phyloP scores from a whole-genome alignment of 2,113 vertebrate genomes.

The Tetrax tetrax region DNA sequence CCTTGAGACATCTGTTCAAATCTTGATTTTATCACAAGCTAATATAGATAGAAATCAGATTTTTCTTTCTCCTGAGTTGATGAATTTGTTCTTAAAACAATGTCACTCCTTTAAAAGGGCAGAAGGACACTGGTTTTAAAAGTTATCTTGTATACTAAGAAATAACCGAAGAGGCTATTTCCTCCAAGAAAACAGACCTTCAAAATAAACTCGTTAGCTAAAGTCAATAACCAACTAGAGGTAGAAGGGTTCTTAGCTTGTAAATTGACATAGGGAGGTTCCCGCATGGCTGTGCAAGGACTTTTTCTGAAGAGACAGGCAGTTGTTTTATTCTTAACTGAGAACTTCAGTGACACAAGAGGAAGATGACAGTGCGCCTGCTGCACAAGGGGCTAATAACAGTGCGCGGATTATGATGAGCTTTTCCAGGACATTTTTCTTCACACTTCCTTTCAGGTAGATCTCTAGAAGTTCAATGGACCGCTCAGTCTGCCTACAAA shows the following conservation, averaged over 20 bases:
- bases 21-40: background rate
- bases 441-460: background rate
- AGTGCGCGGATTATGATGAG: background rate
- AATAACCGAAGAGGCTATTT: constrained; percentile 33
- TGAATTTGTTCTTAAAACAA: background rate
- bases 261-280: background rate
- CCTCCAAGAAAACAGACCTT: background rate
- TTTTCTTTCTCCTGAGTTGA: background rate
- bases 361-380: background rate
- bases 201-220: constrained; percentile 15
- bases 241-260: background rate
- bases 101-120: background rate
- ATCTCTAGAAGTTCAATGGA: background rate
- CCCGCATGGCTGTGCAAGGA: background rate
- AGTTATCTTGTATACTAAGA: background rate
- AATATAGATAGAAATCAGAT: background rate
- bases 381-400: background rate
- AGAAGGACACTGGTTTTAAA: background rate
- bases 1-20: background rate
- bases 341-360: background rate
- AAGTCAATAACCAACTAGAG: background rate
- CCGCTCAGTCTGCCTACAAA: background rate
- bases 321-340: background rate
- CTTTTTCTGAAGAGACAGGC: background rate
- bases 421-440: background rate